A percentile compares a stretch with the other conserved stretches of the same genome.
These are phyloP conservation scores for Philaenus spumarius DNA, from an alignment of 1,140 invertebrate genomes.

Conservation along the genomic window DNA sequence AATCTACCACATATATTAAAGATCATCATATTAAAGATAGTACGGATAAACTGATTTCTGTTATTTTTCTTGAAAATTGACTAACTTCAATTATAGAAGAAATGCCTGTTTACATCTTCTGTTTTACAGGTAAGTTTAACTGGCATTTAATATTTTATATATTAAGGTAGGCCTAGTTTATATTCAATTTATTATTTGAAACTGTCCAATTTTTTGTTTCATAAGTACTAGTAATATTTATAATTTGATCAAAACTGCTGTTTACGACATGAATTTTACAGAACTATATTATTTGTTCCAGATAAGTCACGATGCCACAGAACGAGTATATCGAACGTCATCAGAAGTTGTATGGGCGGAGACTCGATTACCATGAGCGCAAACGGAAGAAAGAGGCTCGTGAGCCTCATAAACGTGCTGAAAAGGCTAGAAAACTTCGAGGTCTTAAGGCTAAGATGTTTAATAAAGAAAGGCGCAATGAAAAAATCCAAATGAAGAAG, in stretches of 20 bases:
- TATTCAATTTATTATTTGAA: no score
- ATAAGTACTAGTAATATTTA: no score
- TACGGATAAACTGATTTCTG: no score
- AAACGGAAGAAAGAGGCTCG: slow-evolving; percentile 94
- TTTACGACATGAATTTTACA: neutral
- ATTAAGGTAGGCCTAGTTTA: no score
- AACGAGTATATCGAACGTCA: slow-evolving; percentile 99
- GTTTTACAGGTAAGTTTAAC: no score
- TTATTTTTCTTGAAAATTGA: no score
- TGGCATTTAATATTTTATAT: no score
- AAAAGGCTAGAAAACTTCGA: slow-evolving; percentile 84
- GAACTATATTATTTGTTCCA: neutral
- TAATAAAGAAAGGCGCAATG: slow-evolving; percentile 92
- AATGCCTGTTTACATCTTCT: no score
- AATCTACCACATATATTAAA: no score
- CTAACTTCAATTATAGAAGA: no score
- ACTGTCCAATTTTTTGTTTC: no score
- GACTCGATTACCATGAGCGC: slow-evolving; percentile 96
- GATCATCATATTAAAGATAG: no score
- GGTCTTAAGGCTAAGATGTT: slow-evolving; percentile 98
- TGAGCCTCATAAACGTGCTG: slow-evolving; percentile 79
- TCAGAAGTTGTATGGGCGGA: slow-evolving; percentile 89
- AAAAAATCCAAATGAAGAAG: slow-evolving; percentile 99
- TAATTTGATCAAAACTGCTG: slow-evolving; percentile 14
- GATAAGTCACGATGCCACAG: slow-evolving; percentile 77